Conservation (phyloP, 2,113 vertebrate genomes). For the Stictonetta naevosa region DNA sequence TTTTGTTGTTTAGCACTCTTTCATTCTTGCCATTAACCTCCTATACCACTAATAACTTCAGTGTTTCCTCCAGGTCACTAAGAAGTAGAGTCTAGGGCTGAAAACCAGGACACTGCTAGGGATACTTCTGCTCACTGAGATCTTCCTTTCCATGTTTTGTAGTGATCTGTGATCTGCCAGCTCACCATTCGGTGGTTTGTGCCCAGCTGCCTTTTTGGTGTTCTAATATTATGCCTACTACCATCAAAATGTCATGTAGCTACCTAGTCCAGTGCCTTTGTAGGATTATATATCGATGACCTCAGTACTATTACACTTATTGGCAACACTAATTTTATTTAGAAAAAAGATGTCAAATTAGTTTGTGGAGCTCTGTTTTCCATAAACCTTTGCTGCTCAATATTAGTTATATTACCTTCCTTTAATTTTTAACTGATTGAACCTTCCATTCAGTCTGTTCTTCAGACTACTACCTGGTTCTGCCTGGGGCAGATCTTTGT, state of each 20-base stretch:
- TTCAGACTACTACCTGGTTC: neutral
- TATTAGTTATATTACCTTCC: slow-evolving; percentile 51
- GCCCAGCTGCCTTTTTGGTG: neutral
- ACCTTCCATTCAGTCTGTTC: neutral
- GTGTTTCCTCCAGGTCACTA: neutral
- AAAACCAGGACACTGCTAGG: neutral
- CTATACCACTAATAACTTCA: neutral
- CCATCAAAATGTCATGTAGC: slow-evolving; percentile 12
- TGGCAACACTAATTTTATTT: slow-evolving; percentile 59
- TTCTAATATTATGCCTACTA: neutral
- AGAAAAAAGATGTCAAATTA: slow-evolving; percentile 64
- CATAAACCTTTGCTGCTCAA: slow-evolving; percentile 38
- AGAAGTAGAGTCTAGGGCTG: neutral
- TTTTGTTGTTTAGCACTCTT: neutral
- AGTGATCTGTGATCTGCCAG: neutral
- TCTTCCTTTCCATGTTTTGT: neutral
- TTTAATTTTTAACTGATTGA: slow-evolving; percentile 59
- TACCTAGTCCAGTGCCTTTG: neutral
- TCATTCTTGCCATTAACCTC: neutral
- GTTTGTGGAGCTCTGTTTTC: slow-evolving; percentile 62
- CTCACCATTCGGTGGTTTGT: neutral
- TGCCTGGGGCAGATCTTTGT: neutral
- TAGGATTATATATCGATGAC: slow-evolving; percentile 23
- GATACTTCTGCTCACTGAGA: neutral
- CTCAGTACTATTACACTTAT: slow-evolving; percentile 57